Evolutionary conservation across 1,140 invertebrate species (phyloP).

Genomic region (Drosophila saltans): DNA sequence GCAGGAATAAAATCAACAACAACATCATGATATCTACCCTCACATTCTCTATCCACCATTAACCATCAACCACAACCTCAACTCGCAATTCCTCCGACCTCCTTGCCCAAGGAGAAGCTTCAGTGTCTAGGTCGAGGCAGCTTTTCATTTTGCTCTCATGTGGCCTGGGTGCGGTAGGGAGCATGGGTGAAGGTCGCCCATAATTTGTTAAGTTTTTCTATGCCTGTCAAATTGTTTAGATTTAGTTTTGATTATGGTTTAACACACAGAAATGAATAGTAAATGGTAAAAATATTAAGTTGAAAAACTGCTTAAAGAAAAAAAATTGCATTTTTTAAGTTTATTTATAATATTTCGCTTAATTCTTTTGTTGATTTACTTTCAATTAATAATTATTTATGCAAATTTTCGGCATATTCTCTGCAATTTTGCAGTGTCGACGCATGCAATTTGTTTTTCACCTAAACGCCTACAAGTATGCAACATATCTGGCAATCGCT

Average conservation of each 20-base stretch:
- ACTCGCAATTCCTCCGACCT: constrained; percentile 12
- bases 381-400: not conserved
- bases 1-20: constrained; percentile 32
- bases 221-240: constrained; percentile 12
- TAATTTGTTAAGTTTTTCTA: constrained; percentile 8
- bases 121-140: constrained; percentile 77
- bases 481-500: constrained; percentile 28
- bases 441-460: not conserved
- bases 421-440: not conserved
- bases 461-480: constrained; percentile 33
- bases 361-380: not conserved
- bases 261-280: not conserved
- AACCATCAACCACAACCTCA: not conserved
- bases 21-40: constrained; percentile 7
- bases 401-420: too few species aligned
- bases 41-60: not conserved
- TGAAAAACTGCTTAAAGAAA: too few species aligned
- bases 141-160: constrained; percentile 38
- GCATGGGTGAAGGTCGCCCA: constrained; percentile 50
- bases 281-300: too few species aligned
- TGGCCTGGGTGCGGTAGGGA: not conserved
- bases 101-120: constrained; percentile 27
- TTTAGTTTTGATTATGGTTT: constrained; percentile 7
- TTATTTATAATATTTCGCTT: not conserved
- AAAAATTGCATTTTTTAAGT: too few species aligned